A percentile compares a stretch with the other conserved stretches of the same genome.
phyloP scores from a whole-genome alignment of 2,888 invertebrate species.

The Ormyrus thymus region DNA sequence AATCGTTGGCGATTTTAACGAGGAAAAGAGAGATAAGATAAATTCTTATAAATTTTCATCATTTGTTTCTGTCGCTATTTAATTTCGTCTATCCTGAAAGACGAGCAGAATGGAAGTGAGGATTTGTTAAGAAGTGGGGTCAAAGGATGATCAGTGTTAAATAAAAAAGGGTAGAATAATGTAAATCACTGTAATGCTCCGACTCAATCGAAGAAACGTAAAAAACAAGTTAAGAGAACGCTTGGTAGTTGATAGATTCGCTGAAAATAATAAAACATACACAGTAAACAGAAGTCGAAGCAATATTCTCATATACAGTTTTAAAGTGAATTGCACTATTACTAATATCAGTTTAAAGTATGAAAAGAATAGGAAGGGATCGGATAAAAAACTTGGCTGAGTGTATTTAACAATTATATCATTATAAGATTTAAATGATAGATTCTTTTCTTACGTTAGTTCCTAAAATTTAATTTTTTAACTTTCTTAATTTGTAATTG shows the following conservation, averaged over 20 bases:
- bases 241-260: conserved; percentile 54
- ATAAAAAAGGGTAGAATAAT: conserved; percentile 18
- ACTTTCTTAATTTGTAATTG: conserved; percentile 20
- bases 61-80: conserved; percentile 14
- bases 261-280: conserved; percentile 37
- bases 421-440: conserved; percentile 30
- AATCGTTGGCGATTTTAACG: conserved; percentile 11
- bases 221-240: conserved; percentile 44
- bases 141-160: conserved; percentile 4
- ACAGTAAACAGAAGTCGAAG: conserved; percentile 44
- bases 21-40: conserved; percentile 6
- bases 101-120: not conserved
- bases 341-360: conserved; percentile 45
- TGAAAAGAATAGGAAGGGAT: conserved; percentile 23
- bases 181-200: conserved; percentile 37
- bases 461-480: conserved; percentile 49
- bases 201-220: conserved; percentile 32
- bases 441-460: conserved; percentile 48
- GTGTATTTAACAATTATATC: conserved; percentile 48
- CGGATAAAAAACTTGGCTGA: conserved; percentile 33
- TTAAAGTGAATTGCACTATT: conserved; percentile 43
- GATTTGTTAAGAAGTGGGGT: conserved; percentile 10
- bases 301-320: conserved; percentile 50
- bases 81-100: conserved; percentile 21
- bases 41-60: conserved; percentile 23